Evolutionary conservation across 2,888 invertebrate genomes (phyloP).

Genomic region (Drosophila melanosoma): DNA sequence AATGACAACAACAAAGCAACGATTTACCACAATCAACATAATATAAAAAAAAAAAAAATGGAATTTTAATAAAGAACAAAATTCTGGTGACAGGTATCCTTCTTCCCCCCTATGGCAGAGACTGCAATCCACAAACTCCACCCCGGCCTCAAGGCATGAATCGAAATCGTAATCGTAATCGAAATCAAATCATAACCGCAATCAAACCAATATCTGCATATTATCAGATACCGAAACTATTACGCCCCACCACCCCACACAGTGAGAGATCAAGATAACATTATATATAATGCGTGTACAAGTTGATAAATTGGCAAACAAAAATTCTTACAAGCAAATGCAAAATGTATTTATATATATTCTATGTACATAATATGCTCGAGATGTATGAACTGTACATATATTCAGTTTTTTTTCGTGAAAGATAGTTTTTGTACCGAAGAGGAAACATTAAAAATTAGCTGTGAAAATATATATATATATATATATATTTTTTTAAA

Average conservation of each 20-base stretch:
- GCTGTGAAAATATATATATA: slow-evolving; percentile 19
- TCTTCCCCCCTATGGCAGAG: slow-evolving; percentile 39
- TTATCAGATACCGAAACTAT: slow-evolving; percentile 29
- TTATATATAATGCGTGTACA: slow-evolving; percentile 85
- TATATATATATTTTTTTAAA: not conserved
- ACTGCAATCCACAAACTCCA: slow-evolving; percentile 24
- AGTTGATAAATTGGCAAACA: slow-evolving; percentile 64
- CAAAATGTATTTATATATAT: slow-evolving; percentile 22
- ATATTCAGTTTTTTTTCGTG: no score
- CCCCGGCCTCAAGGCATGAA: slow-evolving; percentile 39
- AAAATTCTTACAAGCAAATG: slow-evolving; percentile 39
- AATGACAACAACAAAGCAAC: slow-evolving; percentile 27
- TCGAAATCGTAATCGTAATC: slow-evolving; percentile 26
- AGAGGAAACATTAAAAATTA: slow-evolving; percentile 1
- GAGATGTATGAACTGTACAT: no score
- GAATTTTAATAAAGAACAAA: slow-evolving; percentile 31
- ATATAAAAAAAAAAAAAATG: slow-evolving; percentile 24
- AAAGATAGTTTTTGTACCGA: slow-evolving; percentile 14
- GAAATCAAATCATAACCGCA: slow-evolving; percentile 30
- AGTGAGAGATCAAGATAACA: slow-evolving; percentile 78
- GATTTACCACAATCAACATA: slow-evolving; percentile 18
- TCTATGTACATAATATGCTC: no score
- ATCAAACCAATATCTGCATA: slow-evolving; percentile 30
- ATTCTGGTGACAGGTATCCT: slow-evolving; percentile 54
- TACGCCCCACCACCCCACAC: slow-evolving; percentile 10